Evolutionary conservation across 2,113 vertebrate genomes (phyloP), one percentile per base, ranked within the genome.

Genomic region (Urocolius indicus): DNA sequence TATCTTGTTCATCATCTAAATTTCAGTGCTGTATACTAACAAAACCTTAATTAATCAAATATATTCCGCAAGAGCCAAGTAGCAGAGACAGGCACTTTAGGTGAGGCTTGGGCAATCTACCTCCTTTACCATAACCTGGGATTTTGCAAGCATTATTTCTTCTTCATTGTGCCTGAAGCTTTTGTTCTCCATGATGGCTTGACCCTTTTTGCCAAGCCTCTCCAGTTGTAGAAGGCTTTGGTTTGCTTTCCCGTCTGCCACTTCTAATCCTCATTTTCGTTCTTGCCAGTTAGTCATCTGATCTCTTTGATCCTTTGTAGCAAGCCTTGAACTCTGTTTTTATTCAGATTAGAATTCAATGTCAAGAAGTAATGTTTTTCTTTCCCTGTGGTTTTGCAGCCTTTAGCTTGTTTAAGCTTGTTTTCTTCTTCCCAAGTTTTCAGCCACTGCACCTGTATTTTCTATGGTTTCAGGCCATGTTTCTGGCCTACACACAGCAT

Each of bases 211-310:
- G 86, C 80, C 75, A 84, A 95, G 69, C 49, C 87, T 95, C 90
- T 96, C 96, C 69, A 90, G 72, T 57, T 57, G 63, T 74, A 93
- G 92, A 96, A 95, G 95, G 84, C 80, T 96, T 93, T 89, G 84
- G 65, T 92, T 97, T 95, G 69, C 87, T 97, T 95, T 97, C 91
- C 87, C 0, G 9, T 89, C 85, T 95, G 74, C 65, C 51, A 30
- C 77, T 93, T 97, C 67, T 97, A 96, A 97, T 96, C 59, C 81
- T 94, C 75, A 90, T 95, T 95, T 97, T 95, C 89, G 93, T 96
- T 97, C 92, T 87, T 95, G 69, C 67, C 92, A 74, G 87, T 95
- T 91, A 90, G 91, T 92, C 81, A 82, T 94, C 89, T 96, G 93
- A 84, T 97, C 83, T 76, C 91, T 96, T 97, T 93, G 86, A 97